Evolutionary conservation across 2,888 invertebrate genomes (phyloP), one percentile per base, ranked within the genome.

Genomic region (Beris morrisii): DNA sequence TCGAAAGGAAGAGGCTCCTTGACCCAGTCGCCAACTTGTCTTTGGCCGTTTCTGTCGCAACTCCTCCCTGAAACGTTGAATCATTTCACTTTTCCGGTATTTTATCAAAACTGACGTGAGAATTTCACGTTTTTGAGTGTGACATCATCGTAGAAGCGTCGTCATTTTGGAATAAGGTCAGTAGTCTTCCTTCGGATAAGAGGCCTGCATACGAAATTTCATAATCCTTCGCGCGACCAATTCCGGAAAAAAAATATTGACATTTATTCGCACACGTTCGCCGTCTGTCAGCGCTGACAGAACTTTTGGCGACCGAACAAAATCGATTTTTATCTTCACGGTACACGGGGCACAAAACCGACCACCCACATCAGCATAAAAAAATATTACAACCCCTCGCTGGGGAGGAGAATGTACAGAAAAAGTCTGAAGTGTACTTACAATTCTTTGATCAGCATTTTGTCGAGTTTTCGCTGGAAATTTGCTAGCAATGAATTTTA

Each of bases 371-470:
- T 22, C 22, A 22, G 22, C 22, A 22, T 22, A 22, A 22, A 22
- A 22, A 22, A 22, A 22, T 22, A 22, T 22, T 22, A 22, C 22
- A 22, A 22, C 22, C 22, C 22, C 22, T 22, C 22, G 22, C 22
- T 22, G 22, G 22, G 22, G 22, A 22, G 3, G 22, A 22, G 22
- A 22, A 22, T 22, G 22, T 22, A 3, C 5, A 46, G 28, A 56
- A 4, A 12, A 13, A 7, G 3, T 61, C 52, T 22, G 22, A 22
- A 22, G 32, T 43, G 13, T 68, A 68, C 68, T 68, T 68, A 68
- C 68, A 68, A 68, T 68, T 68, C 68, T 59, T 68, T 68, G 54
- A 68, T 68, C 53, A 68, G 64, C 68, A 68, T 68, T 61, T 68
- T 66, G 52, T 31, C 22, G 13, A 22, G 48, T 32, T 32, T n/a